These are phyloP conservation scores for Deroplatys truncata DNA, from an alignment of 2,888 invertebrate species.

Conservation along the genomic window DNA sequence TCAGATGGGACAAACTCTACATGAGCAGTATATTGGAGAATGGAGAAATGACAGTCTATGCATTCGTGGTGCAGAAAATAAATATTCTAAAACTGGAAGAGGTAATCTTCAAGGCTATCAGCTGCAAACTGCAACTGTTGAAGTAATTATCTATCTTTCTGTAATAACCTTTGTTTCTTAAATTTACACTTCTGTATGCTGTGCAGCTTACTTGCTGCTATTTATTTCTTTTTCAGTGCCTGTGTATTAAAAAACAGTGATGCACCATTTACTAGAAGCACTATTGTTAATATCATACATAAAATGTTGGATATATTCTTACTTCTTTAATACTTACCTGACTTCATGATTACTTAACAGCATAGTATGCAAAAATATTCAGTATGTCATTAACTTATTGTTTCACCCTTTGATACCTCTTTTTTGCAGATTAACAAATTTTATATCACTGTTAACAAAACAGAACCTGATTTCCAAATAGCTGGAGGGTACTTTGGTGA, in stretches of 20 bases:
- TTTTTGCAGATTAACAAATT: conserved; percentile 3
- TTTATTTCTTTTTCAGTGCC: too few species aligned
- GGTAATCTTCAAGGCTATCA: neutral
- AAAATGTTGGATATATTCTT: neutral
- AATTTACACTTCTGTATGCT: too few species aligned
- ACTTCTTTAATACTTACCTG: too few species aligned
- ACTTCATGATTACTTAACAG: too few species aligned
- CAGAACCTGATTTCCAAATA: neutral
- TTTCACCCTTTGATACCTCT: neutral
- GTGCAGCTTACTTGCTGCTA: too few species aligned
- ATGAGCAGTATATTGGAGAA: neutral
- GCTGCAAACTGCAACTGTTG: neutral
- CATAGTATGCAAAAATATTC: too few species aligned
- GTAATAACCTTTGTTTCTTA: too few species aligned
- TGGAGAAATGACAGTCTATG: neutral
- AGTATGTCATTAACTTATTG: too few species aligned
- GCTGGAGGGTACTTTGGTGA: conserved; percentile 14
- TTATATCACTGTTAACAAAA: neutral
- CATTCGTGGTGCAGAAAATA: neutral
- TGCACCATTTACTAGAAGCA: neutral
- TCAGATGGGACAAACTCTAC: neutral
- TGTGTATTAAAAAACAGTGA: too few species aligned
- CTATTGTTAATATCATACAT: neutral
- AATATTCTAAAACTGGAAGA: neutral
- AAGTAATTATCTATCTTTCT: neutral